A percentile compares a stretch with the other conserved stretches of the same genome.
Conservation (phyloP, 2,888 invertebrate species). For the Trisateles emortualis region DNA sequence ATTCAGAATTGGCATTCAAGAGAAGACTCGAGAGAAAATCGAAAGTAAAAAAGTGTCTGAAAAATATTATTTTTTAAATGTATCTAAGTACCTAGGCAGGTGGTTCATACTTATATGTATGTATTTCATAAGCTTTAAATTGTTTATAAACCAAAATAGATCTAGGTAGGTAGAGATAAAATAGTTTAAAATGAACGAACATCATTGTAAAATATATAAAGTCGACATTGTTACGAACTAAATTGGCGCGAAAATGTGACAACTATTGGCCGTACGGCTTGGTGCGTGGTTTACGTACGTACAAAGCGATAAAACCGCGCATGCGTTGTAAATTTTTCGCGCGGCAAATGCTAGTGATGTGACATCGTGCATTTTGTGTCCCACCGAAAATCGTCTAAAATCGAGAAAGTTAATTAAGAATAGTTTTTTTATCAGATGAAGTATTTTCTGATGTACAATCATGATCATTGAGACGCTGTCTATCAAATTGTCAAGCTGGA, state of each 20-base stretch:
- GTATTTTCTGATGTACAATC: constrained; percentile 49
- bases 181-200: background rate
- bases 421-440: constrained; percentile 35
- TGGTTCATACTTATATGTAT: no score
- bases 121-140: no score
- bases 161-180: no score
- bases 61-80: no score
- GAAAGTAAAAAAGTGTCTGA: background rate
- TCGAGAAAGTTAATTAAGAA: background rate
- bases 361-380: constrained; percentile 17
- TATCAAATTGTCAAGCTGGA: constrained; percentile 79
- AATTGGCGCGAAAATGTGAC: constrained; percentile 73
- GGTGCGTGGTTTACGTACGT: constrained; percentile 34
- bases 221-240: constrained; percentile 39
- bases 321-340: constrained; percentile 61
- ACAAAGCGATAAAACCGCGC: constrained; percentile 56
- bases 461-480: constrained; percentile 69
- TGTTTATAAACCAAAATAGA: no score
- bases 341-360: constrained; percentile 55
- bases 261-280: constrained; percentile 32
- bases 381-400: background rate
- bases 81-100: no score
- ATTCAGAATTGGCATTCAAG: background rate
- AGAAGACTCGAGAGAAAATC: background rate
- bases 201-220: constrained; percentile 40